Percentiles rank a stretch among this genome's conserved stretches.
Conservation (phyloP, 2,113 vertebrate genomes). For the Forbesichthys papilliferus region DNA sequence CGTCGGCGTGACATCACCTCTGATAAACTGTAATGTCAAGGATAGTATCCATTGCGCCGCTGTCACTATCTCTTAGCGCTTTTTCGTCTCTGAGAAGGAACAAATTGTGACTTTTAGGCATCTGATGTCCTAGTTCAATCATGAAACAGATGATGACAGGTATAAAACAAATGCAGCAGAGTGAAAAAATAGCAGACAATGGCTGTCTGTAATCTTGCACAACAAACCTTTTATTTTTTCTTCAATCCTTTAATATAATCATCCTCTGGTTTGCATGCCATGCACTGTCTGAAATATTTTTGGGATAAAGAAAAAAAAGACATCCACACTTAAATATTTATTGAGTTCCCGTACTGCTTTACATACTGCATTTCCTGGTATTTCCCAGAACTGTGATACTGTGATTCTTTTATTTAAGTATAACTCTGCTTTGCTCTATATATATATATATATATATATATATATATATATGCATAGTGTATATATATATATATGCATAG, state of each 20-base stretch:
- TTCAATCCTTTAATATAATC: slow-evolving; percentile 77
- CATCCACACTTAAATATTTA: slow-evolving; percentile 63
- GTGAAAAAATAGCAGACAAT: slow-evolving; percentile 52
- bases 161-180: slow-evolving; percentile 59
- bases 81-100: slow-evolving; percentile 51
- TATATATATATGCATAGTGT: too few relatives aligned
- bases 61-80: slow-evolving; percentile 39
- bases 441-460: too few relatives aligned
- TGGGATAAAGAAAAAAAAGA: slow-evolving; percentile 62
- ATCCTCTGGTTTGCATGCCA: slow-evolving; percentile 59
- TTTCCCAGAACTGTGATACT: slow-evolving; percentile 44
- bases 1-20: too few relatives aligned
- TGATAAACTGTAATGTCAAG: slow-evolving; percentile 9
- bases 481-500: too few relatives aligned
- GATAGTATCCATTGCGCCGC: slow-evolving; percentile 73
- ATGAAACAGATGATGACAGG: slow-evolving; percentile 59
- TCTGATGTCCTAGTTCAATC: slow-evolving; percentile 63
- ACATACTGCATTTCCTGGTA: neutral
- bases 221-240: slow-evolving; percentile 41
- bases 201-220: slow-evolving; percentile 41
- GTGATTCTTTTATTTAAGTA: slow-evolving; percentile 17
- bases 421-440: too few relatives aligned
- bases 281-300: slow-evolving; percentile 53
- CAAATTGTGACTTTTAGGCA: slow-evolving; percentile 61
- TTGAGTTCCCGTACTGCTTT: slow-evolving; percentile 51